Evolutionary conservation across 2,888 invertebrate genomes (phyloP), one percentile per base, ranked within the genome.

Genomic region (Parasteatoda lunata): DNA sequence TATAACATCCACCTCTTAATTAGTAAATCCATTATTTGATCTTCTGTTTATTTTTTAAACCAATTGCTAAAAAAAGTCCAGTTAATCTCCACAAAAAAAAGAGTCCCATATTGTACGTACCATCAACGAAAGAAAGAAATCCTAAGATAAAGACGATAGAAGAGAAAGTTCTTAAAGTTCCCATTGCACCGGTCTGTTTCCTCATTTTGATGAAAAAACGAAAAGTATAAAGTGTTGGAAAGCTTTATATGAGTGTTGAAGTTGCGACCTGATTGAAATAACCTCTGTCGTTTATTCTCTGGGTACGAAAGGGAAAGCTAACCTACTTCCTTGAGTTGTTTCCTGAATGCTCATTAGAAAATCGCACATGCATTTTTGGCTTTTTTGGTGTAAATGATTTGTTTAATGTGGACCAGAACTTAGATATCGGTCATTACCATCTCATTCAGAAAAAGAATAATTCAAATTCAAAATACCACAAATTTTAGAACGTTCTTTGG

Each of bases 231-330:
- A 80, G 85, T 80, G 77, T 72, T 77, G 80, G 76, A 80, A 80
- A 86, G 85, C 80, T 77, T 86, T 80, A 86, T 86, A 86, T 86
- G 84, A 72, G 80, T 71, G 76, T 71, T 77, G 80, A 59, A 70
- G 80, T 86, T 72, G 80, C 85, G 85, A 86, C 85, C 85, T 72
- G 80, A 80, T 68, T 80, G 80, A 68, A 77, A 59, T 76, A 72
- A 72, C 85, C 77, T 71, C 71, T 65, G 30, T 47, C 80, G 70
- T 59, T 52, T 68, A 15, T 52, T 70, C 80, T 75, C 80, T 80
- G 80, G 85, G 85, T 86, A 86, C 85, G 85, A 86, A 77, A 77
- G 80, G 85, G 85, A 86, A 84, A 79, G 85, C 85, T 86, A 80
- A 80, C 85, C 85, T 49, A 86, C 80, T 86, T 86, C 85, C 85